Percentiles rank a stretch among this genome's conserved stretches.
Conservation (phyloP, 2,113 vertebrate genomes). For the Coryphaenoides rupestris region DNA sequence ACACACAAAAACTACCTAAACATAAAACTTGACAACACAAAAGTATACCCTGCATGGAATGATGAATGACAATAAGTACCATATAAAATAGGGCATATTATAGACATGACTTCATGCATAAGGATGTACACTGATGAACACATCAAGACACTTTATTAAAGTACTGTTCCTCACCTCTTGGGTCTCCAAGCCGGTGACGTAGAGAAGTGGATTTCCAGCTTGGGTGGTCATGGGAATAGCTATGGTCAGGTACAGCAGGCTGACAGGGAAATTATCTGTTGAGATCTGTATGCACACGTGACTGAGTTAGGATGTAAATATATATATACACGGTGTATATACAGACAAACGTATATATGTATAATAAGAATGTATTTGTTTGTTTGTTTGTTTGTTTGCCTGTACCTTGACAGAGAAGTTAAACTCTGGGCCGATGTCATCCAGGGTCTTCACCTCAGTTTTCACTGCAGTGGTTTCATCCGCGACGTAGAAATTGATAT, state of each 20-base stretch:
- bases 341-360: neutral
- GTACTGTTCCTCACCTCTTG: conserved; percentile 33
- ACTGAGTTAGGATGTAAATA: too few species aligned
- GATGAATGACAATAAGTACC: too few species aligned
- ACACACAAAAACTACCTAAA: neutral
- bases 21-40: neutral
- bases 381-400: conserved; percentile 14
- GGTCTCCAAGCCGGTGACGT: conserved; percentile 74
- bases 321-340: neutral
- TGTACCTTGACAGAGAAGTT: conserved; percentile 83
- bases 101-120: neutral
- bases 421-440: conserved; percentile 87
- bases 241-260: conserved; percentile 74
- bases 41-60: too few species aligned
- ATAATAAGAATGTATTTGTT: neutral
- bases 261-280: conserved; percentile 77
- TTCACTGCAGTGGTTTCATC: conserved; percentile 58
- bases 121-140: too few species aligned
- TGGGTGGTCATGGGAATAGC: conserved; percentile 74
- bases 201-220: conserved; percentile 79
- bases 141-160: too few species aligned
- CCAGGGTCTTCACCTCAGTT: conserved; percentile 70
- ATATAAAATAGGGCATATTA: too few species aligned
- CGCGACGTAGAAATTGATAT: conserved; percentile 84
- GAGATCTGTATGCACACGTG: conserved; percentile 69